Evolutionary conservation across 2,113 vertebrate genomes (phyloP), one percentile per base, ranked within the genome.

Genomic region (Rhineura floridana): DNA sequence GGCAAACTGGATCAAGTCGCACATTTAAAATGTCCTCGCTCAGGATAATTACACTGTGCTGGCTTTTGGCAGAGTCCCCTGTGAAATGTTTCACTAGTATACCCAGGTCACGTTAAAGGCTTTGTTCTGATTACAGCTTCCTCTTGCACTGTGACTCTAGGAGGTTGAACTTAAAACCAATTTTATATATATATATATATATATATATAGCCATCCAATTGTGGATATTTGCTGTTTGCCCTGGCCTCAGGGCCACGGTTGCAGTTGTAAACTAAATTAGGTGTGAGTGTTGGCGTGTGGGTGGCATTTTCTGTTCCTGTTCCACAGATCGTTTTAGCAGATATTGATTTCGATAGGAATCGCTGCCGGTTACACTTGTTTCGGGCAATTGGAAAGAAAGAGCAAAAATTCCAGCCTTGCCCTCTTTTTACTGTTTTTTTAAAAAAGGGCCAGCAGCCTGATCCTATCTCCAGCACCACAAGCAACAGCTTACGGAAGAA

Each of bases 271-370:
- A 55, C 25, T 52, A 33, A 69, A 80, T 87, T 42, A 69, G 48
- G 28, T 67, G 85, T 55, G 67, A 30, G 69, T 7, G 3, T 42
- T 1, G 1, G 44, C 13, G n/a, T 1, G 23, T 21, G n/a, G 44
- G 44, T 69, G 85, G 85, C 44, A 50, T 80, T 80, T 79, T 79
- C 25, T 3, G n/a, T 69, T 5, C 1, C 7, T 39, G 75, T 50
- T 50, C 63, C 44, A 25, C n/a, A 55, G 85, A 69, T 44, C 44
- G 25, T 42, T 79, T 87, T 76, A 70, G 85, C n/a, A 33, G 76
- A 19, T 80, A 80, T 80, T 70, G 85, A 87, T 87, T 87, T 79
- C 28, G n/a, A 80, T n/a, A 55, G 85, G 85, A 33, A 70, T 69
- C 63, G 13, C 44, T 19, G 62, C 42, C 52, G 85, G 46, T 39